These are phyloP conservation scores for Poeciliopsis turrubarensis DNA, from an alignment of 2,113 vertebrate genomes.

Conservation along the genomic window DNA sequence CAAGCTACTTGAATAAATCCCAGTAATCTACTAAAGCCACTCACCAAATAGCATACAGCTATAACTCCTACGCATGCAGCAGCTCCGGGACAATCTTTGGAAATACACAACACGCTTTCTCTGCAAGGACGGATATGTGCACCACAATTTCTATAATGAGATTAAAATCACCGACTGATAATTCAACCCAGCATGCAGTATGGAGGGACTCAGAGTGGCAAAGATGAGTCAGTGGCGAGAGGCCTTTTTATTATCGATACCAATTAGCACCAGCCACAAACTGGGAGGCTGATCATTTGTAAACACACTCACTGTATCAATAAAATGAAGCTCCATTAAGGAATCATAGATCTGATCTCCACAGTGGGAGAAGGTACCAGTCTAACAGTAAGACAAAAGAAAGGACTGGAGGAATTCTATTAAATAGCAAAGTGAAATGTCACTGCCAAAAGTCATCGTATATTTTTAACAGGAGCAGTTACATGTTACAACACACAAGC, in stretches of 20 bases:
- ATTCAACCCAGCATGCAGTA: constrained; percentile 4
- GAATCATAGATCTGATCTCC: constrained; percentile 20
- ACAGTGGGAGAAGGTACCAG: constrained; percentile 1
- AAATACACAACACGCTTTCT: constrained; percentile 25
- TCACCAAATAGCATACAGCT: constrained; percentile 17
- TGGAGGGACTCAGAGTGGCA: constrained; percentile 28
- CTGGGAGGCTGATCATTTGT: constrained; percentile 57
- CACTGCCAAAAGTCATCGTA: neutral
- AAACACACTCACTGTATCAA: constrained; percentile 48
- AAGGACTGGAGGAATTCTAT: constrained; percentile 4
- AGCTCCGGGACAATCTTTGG: constrained; percentile 17
- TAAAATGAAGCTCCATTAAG: constrained; percentile 47
- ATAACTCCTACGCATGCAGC: constrained; percentile 11
- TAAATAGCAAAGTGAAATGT: neutral
- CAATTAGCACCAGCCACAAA: constrained; percentile 61
- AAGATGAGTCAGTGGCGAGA: constrained; percentile 40
- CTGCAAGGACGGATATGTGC: constrained; percentile 15
- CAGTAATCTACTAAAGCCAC: constrained; percentile 39
- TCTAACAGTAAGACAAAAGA: neutral
- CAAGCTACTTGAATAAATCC: constrained; percentile 49
- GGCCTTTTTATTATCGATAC: constrained; percentile 58
- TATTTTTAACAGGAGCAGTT: constrained; percentile 22
- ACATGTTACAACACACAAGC: constrained; percentile 15
- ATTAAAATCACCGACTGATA: constrained; percentile 28
- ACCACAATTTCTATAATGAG: constrained; percentile 7